These are phyloP conservation scores for Exephanes ischioxanthus DNA, from an alignment of 2,888 invertebrate genomes.

Conservation along the genomic window DNA sequence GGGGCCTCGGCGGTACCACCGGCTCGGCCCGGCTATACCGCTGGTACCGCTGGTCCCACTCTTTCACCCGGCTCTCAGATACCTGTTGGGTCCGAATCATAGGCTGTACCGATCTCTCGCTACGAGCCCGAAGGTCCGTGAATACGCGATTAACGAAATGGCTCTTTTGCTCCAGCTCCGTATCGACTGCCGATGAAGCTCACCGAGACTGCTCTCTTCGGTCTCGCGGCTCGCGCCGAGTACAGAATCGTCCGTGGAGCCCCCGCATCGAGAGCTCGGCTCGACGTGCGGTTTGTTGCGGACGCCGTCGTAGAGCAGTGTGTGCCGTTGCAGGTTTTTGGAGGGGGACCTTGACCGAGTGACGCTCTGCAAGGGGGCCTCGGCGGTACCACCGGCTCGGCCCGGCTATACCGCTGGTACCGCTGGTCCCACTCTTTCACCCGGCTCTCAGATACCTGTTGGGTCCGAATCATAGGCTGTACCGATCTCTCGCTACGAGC, in stretches of 20 bases:
- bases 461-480: not conserved
- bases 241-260: constrained; percentile 78
- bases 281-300: constrained; percentile 48
- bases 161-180: not conserved
- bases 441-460: too few species aligned
- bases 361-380: constrained; percentile 75
- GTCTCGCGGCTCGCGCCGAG: constrained; percentile 72
- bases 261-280: constrained; percentile 38
- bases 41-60: not conserved
- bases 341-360: constrained; percentile 83
- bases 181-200: not conserved
- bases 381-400: constrained; percentile 32
- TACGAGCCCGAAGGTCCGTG: constrained; percentile 6
- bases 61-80: too few species aligned
- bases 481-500: constrained; percentile 9
- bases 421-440: too few species aligned
- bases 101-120: not conserved
- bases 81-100: too few species aligned
- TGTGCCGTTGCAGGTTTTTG: constrained; percentile 76
- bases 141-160: not conserved
- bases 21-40: constrained; percentile 28
- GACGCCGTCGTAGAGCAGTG: constrained; percentile 28
- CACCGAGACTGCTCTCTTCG: constrained; percentile 25
- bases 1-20: constrained; percentile 42
- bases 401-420: not conserved